phyloP scores from a whole-genome alignment of 2,113 vertebrate species.

The Pelmatolapia mariae region DNA sequence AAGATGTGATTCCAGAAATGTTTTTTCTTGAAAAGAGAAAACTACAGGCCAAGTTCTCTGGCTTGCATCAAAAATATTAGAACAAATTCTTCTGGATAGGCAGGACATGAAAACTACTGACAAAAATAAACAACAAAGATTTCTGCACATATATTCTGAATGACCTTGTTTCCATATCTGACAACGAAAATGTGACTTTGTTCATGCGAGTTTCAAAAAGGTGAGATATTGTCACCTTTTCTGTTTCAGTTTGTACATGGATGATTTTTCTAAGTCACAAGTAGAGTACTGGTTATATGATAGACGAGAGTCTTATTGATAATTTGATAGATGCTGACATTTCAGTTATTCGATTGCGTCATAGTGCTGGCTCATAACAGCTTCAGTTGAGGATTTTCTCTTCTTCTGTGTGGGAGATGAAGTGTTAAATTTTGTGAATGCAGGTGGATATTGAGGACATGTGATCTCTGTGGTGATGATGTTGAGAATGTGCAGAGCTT shows the following conservation, averaged over 20 bases:
- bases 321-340: not conserved
- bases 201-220: not conserved
- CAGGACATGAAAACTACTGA: rapidly evolving
- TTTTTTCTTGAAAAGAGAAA: not conserved
- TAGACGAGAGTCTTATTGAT: not conserved
- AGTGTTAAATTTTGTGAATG: not conserved
- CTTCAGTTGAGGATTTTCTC: not conserved
- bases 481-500: not conserved
- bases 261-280: not conserved
- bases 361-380: not conserved
- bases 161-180: not conserved
- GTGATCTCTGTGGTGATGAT: not conserved
- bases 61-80: not conserved
- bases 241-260: not conserved
- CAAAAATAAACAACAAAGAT: not conserved
- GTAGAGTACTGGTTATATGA: not conserved
- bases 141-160: not conserved
- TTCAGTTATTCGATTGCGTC: not conserved
- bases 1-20: not conserved
- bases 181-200: not conserved
- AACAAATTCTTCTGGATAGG: not conserved
- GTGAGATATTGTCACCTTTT: not conserved
- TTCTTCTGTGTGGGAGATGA: not conserved
- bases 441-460: not conserved
- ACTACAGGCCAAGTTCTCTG: not conserved